Conservation (phyloP, 2,888 invertebrate species). For the Eupsilia transversa region DNA sequence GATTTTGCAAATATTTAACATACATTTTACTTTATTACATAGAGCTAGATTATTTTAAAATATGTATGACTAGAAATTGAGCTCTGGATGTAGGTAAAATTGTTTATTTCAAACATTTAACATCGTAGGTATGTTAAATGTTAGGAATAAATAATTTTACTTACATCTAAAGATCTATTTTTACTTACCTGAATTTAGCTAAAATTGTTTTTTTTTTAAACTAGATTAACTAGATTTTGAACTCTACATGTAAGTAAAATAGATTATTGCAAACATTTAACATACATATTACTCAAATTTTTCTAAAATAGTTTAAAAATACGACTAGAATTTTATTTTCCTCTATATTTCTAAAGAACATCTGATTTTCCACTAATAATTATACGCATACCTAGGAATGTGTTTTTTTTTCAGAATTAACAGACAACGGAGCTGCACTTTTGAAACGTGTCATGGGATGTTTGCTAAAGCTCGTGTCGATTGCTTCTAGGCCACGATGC, state of each 20-base stretch:
- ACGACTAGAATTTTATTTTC: conserved; percentile 6
- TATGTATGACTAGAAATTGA: not conserved
- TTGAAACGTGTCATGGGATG: not conserved
- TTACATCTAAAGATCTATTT: no score
- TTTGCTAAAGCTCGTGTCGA: not conserved
- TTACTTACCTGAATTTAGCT: not conserved
- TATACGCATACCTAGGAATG: not conserved
- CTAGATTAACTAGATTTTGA: conserved; percentile 4
- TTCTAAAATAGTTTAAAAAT: not conserved
- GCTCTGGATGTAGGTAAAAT: conserved; percentile 1
- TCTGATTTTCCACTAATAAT: conserved; percentile 3
- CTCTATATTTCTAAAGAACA: not conserved
- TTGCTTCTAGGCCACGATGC: not conserved
- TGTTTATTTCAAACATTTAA: conserved; percentile 1
- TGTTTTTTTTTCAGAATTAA: not conserved
- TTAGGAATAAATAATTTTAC: no score
- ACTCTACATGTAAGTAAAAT: conserved; percentile 12
- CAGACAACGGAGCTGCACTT: not conserved
- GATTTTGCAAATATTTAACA: conserved; percentile 3
- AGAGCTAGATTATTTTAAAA: not conserved
- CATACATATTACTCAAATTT: not conserved
- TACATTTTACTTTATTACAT: not conserved
- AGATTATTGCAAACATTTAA: conserved; percentile 11
- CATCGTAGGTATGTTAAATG: no score
- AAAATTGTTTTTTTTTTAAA: not conserved